These are phyloP conservation scores for Acleris cristana DNA, from an alignment of 2,888 invertebrate species.

Conservation along the genomic window DNA sequence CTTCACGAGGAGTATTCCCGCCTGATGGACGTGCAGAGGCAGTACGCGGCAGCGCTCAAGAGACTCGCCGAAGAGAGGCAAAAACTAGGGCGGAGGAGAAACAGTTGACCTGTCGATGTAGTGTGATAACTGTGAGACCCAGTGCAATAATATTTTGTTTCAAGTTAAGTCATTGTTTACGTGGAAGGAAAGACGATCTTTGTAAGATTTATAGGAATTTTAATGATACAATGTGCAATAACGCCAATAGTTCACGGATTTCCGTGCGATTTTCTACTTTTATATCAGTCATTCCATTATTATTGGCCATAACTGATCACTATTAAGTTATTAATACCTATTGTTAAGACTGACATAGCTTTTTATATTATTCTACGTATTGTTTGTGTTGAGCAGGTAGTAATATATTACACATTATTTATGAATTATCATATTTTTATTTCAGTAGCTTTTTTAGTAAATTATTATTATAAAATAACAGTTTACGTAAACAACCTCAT, in stretches of 20 bases:
- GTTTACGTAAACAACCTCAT: not conserved
- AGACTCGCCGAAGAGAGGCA: slow-evolving; percentile 69
- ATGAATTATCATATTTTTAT: slow-evolving; percentile 26
- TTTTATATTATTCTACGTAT: slow-evolving; percentile 51
- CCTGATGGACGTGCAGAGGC: slow-evolving; percentile 74
- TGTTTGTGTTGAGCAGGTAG: slow-evolving; percentile 39
- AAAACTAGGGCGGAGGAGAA: slow-evolving; percentile 50
- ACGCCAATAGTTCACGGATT: slow-evolving; percentile 13
- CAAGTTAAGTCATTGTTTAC: not conserved
- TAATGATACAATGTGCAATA: slow-evolving; percentile 15
- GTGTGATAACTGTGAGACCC: not conserved
- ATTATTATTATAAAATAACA: slow-evolving; percentile 18
- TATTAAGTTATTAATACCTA: slow-evolving; percentile 42
- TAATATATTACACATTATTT: slow-evolving; percentile 36
- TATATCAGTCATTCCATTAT: slow-evolving; percentile 45
- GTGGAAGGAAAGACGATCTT: not conserved
- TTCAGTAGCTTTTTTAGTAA: slow-evolving; percentile 3
- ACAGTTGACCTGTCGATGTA: slow-evolving; percentile 38
- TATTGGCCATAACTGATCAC: slow-evolving; percentile 23
- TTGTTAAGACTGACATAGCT: slow-evolving; percentile 66
- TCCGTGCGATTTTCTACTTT: slow-evolving; percentile 49
- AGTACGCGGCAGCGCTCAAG: slow-evolving; percentile 75
- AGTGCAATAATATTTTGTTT: slow-evolving; percentile 32
- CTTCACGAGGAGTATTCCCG: slow-evolving; percentile 70
- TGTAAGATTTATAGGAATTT: not conserved